These are phyloP conservation scores for Idaea aversata DNA, from an alignment of 2,888 invertebrate species.

Conservation along the genomic window DNA sequence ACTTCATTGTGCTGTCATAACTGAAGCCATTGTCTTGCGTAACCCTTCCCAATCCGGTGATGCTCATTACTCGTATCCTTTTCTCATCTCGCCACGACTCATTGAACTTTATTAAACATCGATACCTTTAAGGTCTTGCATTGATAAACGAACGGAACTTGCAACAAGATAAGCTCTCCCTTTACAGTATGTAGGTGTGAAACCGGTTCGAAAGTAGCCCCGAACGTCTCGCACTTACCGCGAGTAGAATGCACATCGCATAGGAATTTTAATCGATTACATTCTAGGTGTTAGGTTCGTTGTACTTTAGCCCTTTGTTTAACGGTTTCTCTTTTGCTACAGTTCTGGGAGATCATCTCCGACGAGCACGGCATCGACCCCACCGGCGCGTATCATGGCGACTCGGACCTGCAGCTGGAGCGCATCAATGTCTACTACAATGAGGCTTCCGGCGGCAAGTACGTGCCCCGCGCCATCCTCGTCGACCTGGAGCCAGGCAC, in stretches of 20 bases:
- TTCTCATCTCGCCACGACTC: slow-evolving; percentile 56
- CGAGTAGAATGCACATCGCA: slow-evolving; percentile 54
- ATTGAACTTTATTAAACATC: slow-evolving; percentile 56
- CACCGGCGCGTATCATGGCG: slow-evolving; percentile 92
- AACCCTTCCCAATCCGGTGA: slow-evolving; percentile 56
- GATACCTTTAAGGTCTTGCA: slow-evolving; percentile 28
- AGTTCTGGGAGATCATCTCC: slow-evolving; percentile 96
- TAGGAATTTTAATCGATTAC: slow-evolving; percentile 58
- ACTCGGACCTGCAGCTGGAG: slow-evolving; percentile 94
- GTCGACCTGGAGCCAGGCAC: slow-evolving; percentile 72
- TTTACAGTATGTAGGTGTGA: slow-evolving; percentile 24
- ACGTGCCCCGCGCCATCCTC: slow-evolving; percentile 70
- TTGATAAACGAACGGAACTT: slow-evolving; percentile 37
- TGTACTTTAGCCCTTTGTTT: slow-evolving; percentile 58
- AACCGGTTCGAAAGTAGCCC: slow-evolving; percentile 69
- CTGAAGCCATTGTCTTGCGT: slow-evolving; percentile 66
- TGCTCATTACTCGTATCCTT: slow-evolving; percentile 65
- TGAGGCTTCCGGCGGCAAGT: slow-evolving; percentile 86
- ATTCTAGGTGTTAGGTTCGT: slow-evolving; percentile 37
- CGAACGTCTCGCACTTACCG: slow-evolving; percentile 39
- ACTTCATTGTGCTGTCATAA: slow-evolving; percentile 46
- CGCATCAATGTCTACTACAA: slow-evolving; percentile 98
- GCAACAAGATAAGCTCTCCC: slow-evolving; percentile 37
- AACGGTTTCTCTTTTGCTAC: slow-evolving; percentile 85
- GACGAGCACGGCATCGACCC: slow-evolving; percentile 97